These are phyloP conservation scores for Sisyra terminalis DNA, from an alignment of 2,888 invertebrate species.

Conservation along the genomic window DNA sequence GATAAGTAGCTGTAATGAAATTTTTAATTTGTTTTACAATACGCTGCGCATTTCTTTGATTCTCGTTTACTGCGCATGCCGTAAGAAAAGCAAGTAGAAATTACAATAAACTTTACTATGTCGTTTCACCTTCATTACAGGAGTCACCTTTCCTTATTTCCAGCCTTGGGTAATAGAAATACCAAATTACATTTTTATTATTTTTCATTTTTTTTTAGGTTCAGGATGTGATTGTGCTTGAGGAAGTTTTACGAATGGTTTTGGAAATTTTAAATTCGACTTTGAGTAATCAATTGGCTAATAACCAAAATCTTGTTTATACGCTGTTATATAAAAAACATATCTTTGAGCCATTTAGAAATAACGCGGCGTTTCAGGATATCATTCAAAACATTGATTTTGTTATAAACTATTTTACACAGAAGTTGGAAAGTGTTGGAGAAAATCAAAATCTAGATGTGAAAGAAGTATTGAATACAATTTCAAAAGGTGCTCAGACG, in stretches of 20 bases:
- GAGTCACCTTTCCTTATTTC: too few relatives aligned
- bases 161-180: too few relatives aligned
- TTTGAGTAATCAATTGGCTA: slow-evolving; percentile 68
- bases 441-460: slow-evolving; percentile 60
- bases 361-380: slow-evolving; percentile 81
- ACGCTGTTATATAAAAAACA: slow-evolving; percentile 85
- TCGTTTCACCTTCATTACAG: too few relatives aligned
- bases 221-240: slow-evolving; percentile 81
- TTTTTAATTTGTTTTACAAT: too few relatives aligned
- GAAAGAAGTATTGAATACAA: slow-evolving; percentile 69
- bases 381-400: slow-evolving; percentile 90
- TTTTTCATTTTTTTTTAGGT: slow-evolving; percentile 31
- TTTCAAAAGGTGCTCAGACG: slow-evolving; percentile 79
- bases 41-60: too few relatives aligned
- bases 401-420: slow-evolving; percentile 58
- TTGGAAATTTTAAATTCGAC: slow-evolving; percentile 95
- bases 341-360: slow-evolving; percentile 72
- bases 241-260: slow-evolving; percentile 92
- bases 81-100: too few relatives aligned
- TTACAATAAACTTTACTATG: too few relatives aligned
- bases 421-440: slow-evolving; percentile 38
- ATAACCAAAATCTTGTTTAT: slow-evolving; percentile 88
- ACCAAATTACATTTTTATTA: too few relatives aligned
- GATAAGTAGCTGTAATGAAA: neutral
- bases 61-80: too few relatives aligned